Evolutionary conservation across 1,140 invertebrate genomes (phyloP), one percentile per base, ranked within the genome.

Genomic region (Sinonovacula constricta): DNA sequence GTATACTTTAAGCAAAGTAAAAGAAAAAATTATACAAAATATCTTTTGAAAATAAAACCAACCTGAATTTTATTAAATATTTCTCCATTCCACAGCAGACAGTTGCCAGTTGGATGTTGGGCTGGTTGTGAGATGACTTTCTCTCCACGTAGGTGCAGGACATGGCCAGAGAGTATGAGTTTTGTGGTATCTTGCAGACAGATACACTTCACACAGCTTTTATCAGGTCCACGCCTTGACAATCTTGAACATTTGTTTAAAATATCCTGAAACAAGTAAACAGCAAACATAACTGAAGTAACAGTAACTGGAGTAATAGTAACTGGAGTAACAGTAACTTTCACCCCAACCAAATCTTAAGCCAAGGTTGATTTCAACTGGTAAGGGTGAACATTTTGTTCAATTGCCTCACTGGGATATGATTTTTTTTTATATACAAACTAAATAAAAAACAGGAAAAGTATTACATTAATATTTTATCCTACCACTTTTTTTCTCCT

Each of bases 61-160:
- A 85, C 88, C 79, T 88, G 22, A 28, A 91, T 84, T 4, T 93
- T 93, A 84, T 90, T 92, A 89, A 95, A 96, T 75, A 96, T 91
- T 91, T 97, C 95, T 66, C 95, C 96, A 92, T 97, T 97, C 93
- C 95, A 97, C 15, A 95, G 85, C 49, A 97, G 87, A 71, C 94
- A 84, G 84, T 94, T 94, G 31, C 93, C 92, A 53, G 90, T 81
- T 2, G 84, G 79, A 87, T 93, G 91, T 30, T 92, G 63, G n/a
- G 92, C 77, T 3, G 95, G 95, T 89, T 96, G 95, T 54, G 81
- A 67, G 45, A 88, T 91, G 26, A 93, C 77, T 24, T 53, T 28
- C 12, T 87, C 30, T 14, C 95, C 95, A 90, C 95, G 94, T 81
- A 94, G 93, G 93, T 95, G 95, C 71, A 96, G 90, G 39, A 95